Percentiles rank a stretch among this genome's conserved stretches.
phyloP scores from a whole-genome alignment of 2,888 invertebrate species.

The Philaethria dido region DNA sequence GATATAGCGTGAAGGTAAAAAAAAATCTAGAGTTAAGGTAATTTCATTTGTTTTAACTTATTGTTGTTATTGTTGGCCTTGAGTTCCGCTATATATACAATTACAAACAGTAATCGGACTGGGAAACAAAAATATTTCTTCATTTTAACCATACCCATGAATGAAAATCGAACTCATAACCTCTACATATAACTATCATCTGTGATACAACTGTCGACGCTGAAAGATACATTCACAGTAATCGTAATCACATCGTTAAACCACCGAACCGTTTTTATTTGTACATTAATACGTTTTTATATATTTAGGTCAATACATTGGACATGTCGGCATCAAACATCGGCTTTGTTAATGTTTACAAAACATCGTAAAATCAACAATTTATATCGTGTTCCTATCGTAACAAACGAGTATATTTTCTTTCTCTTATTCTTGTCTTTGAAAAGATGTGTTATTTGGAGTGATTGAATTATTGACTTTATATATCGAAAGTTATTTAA shows the following conservation, averaged over 20 bases:
- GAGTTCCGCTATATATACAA: too few relatives aligned
- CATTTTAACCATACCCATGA: too few relatives aligned
- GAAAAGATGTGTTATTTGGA: neutral
- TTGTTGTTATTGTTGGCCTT: too few relatives aligned
- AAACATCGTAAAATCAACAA: slow-evolving; percentile 10
- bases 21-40: too few relatives aligned
- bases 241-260: slow-evolving; percentile 13
- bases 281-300: slow-evolving; percentile 11
- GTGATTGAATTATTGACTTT: slow-evolving; percentile 1
- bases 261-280: slow-evolving; percentile 11
- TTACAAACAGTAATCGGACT: too few relatives aligned
- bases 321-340: slow-evolving; percentile 11
- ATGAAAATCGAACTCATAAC: too few relatives aligned
- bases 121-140: too few relatives aligned
- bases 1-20: too few relatives aligned
- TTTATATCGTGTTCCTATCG: slow-evolving; percentile 2
- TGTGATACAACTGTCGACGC: too few relatives aligned
- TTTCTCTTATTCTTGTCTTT: slow-evolving; percentile 8
- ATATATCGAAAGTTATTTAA: neutral
- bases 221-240: too few relatives aligned
- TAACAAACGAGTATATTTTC: slow-evolving; percentile 2
- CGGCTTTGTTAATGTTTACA: slow-evolving; percentile 21
- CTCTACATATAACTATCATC: too few relatives aligned
- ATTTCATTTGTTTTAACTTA: too few relatives aligned
- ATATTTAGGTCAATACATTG: slow-evolving; percentile 21